Evolutionary conservation across 1,140 invertebrate species (phyloP).

Genomic region (Drosophila insularis): DNA sequence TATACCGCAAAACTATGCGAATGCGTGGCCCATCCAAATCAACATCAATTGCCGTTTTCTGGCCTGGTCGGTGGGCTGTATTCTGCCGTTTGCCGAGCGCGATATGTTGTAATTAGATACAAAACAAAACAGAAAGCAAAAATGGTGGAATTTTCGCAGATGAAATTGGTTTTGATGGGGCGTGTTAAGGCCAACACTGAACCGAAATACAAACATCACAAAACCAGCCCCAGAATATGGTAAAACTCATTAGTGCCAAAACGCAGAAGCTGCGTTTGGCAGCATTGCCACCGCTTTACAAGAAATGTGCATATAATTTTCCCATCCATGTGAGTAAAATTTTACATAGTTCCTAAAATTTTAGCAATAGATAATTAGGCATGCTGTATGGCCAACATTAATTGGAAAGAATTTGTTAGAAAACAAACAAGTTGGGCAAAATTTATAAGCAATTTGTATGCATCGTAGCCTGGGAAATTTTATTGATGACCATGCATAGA

Average conservation of each 20-base stretch:
- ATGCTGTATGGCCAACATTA: background rate
- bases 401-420: background rate
- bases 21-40: conserved; percentile 42
- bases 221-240: conserved; percentile 44
- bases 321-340: background rate
- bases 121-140: conserved; percentile 31
- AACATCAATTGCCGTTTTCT: conserved; percentile 60
- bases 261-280: conserved; percentile 20
- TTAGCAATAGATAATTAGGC: conserved; percentile 6
- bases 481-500: conserved; percentile 5
- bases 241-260: conserved; percentile 75
- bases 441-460: conserved; percentile 46
- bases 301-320: conserved; percentile 13
- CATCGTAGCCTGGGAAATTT: conserved; percentile 8
- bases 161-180: conserved; percentile 40
- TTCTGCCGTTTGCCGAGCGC: conserved; percentile 21
- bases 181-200: conserved; percentile 1
- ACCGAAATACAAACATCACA: conserved; percentile 38
- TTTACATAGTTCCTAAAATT: conserved; percentile 10
- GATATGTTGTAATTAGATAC: conserved; percentile 72
- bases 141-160: conserved; percentile 40
- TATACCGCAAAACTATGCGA: background rate
- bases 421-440: conserved; percentile 16
- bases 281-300: conserved; percentile 27
- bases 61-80: conserved; percentile 15